Base-by-base conservation (phyloP, 2,888 invertebrate species). In the Erebia aethiops region DNA sequence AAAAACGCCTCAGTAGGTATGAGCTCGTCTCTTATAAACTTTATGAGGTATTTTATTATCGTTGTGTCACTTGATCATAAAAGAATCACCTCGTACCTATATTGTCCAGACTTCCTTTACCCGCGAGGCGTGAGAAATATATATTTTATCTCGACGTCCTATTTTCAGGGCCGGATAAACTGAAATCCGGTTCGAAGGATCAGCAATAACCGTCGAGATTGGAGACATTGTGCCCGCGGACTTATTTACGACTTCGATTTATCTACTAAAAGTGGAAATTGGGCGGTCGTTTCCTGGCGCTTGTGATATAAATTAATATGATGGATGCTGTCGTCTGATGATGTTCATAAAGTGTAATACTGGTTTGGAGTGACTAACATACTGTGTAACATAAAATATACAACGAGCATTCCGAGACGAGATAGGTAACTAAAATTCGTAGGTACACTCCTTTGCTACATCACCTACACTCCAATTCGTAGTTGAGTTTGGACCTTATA, bases 231-330 rank as follows among this genome's bases (percentile, higher is more conserved):
- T 82, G 58, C 79, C 81, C 80, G 71, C 71, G 77, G 67, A 63
- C 79, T 80, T 83, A 83, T 84, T 86, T 84, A 85, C 79, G 82
- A 79, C 76, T 75, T 76, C 79, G 56, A 72, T 72, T 72, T 70
- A 71, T 71, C 71, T 62, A 58, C 66, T 43, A 63, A 70, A 66
- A 64, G 71, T 58, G 64, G 67, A 71, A 69, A 73, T 64, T 63
- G 67, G 57, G 69, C 63, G 54, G 49, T 13, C 58, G 63, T 71
- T 64, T 67, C 63, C 26, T 69, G 63, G 64, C 54, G 56, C 49
- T 52, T 58, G 51, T 18, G 16, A 67, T 54, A 52, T 46, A 57
- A 62, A 18, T 61, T 10, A 18, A 61, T 61, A 43, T 43, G 61
- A 18, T 13, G 16, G 18, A 60, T n/a, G 9, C 41, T 60, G 9